Evolutionary conservation across 2,888 invertebrate genomes (phyloP), one percentile per base, ranked within the genome.

Genomic region (Trichopria drosophilae): DNA sequence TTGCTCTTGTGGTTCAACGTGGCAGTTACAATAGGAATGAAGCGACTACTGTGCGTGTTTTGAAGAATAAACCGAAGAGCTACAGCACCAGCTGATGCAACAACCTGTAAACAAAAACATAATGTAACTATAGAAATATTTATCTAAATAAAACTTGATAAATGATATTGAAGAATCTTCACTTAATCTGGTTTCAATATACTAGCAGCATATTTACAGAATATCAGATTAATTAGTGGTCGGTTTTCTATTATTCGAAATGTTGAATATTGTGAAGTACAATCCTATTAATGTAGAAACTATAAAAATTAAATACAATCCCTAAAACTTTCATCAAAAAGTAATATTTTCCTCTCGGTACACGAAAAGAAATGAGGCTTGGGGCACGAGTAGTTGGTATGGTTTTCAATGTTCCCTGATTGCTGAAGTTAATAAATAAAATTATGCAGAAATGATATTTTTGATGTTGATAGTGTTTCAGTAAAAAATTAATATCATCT

Each of bases 21-120:
- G 52, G 83, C 82, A 7, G 86, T 83, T 18, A 94, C 81, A 52
- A 90, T 87, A 18, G 92, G 90, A 35, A 94, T 80, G 29, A 93
- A 79, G 31, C 93, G 83, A 43, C 87, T 84, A 57, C 86, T 84
- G 70, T 91, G 91, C 5, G 89, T 90, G 75, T 90, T 82, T 70
- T 85, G 84, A 49, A 97, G 87, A 42, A 97, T 89, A 78, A 93
- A 95, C 41, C 88, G 85, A 26, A 96, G 84, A 59, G 92, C 87
- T 46, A 94, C 85, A 2, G 85, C 82, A 40, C 93, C 94, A 1
- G 94, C 88, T 0, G 93, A 88, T 5, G 96, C 88, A 75, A 97
- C 90, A 57, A 93, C 84, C 88, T 88, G 74, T 42, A 74, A 64
- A 51, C 10, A 40, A 43, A 39, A 13, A 15, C 24, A 6, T 12